Evolutionary conservation across 2,888 invertebrate species (phyloP).

Genomic region (Aplocera efformata): DNA sequence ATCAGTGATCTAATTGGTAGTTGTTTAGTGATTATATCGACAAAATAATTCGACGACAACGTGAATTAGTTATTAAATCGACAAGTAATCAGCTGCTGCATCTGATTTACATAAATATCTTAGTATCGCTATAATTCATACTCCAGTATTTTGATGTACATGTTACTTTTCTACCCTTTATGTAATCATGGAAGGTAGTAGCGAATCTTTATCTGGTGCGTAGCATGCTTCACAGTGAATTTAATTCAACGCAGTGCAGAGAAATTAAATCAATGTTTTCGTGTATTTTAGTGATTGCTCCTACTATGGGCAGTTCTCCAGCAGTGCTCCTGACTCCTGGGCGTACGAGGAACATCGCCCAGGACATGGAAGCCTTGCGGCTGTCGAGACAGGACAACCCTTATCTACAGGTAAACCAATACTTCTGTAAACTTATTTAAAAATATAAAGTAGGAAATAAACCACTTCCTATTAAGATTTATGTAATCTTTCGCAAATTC

Average conservation of each 20-base stretch:
- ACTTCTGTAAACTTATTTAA: constrained; percentile 11
- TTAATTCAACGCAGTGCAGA: too few relatives aligned
- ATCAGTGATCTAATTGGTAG: too few relatives aligned
- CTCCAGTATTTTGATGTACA: constrained; percentile 13
- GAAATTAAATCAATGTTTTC: constrained; percentile 18
- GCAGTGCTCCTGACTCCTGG: constrained; percentile 87
- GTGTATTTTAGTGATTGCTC: constrained; percentile 50
- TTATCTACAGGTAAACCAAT: constrained; percentile 83
- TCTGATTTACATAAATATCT: too few relatives aligned
- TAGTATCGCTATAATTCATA: neutral
- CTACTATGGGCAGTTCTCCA: constrained; percentile 64
- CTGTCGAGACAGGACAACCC: constrained; percentile 92
- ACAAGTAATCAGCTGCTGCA: too few relatives aligned
- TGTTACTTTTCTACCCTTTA: constrained; percentile 15
- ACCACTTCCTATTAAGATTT: constrained; percentile 13
- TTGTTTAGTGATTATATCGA: too few relatives aligned
- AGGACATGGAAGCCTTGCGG: constrained; percentile 91
- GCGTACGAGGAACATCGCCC: constrained; percentile 87
- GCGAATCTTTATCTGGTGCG: constrained; percentile 66
- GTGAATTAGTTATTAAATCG: too few relatives aligned
- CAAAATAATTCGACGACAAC: too few relatives aligned
- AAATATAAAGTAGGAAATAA: constrained; percentile 13
- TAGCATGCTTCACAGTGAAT: constrained; percentile 6
- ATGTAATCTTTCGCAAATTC: constrained; percentile 17
- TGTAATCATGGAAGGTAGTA: constrained; percentile 64